phyloP scores from a whole-genome alignment of 2,888 invertebrate species.

The Synergus gifuensis region DNA sequence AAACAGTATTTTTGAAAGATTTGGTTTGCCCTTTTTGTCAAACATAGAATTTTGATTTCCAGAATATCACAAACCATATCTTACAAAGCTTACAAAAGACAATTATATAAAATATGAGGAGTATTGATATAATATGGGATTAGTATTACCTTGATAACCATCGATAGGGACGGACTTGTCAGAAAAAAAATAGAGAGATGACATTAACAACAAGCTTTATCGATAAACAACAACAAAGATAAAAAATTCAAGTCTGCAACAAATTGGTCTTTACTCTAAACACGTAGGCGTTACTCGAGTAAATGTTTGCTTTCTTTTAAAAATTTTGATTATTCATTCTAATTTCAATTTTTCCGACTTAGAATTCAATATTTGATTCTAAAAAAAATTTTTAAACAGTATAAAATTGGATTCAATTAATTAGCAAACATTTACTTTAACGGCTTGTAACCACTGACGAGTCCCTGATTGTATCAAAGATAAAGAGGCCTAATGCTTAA shows the following conservation, averaged over 20 bases:
- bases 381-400: not conserved
- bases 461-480: slow-evolving; percentile 23
- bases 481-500: slow-evolving; percentile 14
- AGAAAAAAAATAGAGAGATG: slow-evolving; percentile 79
- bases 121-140: slow-evolving; percentile 78
- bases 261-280: slow-evolving; percentile 47
- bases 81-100: slow-evolving; percentile 69
- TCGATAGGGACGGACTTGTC: slow-evolving; percentile 79
- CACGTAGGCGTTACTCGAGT: slow-evolving; percentile 50
- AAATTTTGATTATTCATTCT: slow-evolving; percentile 17
- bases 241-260: slow-evolving; percentile 68
- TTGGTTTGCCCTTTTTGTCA: slow-evolving; percentile 57
- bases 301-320: slow-evolving; percentile 64
- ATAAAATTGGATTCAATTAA: not conserved
- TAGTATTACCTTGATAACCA: slow-evolving; percentile 79
- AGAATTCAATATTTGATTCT: too few species aligned
- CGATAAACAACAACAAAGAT: slow-evolving; percentile 75
- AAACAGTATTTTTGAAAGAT: slow-evolving; percentile 68
- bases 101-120: slow-evolving; percentile 74
- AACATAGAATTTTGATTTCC: slow-evolving; percentile 47
- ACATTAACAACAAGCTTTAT: slow-evolving; percentile 77
- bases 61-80: slow-evolving; percentile 59
- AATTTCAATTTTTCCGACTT: slow-evolving; percentile 17
- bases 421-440: slow-evolving; percentile 70
- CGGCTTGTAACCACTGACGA: slow-evolving; percentile 39